Evolutionary conservation across 1,140 invertebrate species (phyloP).

Genomic region (Cylas formicarius): DNA sequence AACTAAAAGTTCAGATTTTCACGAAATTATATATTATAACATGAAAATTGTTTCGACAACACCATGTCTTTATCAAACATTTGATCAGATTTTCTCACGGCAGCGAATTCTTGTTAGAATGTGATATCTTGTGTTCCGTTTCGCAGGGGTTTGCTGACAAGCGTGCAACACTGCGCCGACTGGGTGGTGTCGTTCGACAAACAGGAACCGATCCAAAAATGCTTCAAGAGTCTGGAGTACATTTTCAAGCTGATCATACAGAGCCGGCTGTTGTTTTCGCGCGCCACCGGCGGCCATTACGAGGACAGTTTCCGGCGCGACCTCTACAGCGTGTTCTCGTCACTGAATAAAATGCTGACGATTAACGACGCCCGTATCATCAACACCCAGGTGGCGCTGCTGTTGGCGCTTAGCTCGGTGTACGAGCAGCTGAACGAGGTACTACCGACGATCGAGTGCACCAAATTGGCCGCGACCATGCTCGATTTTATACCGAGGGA

Average conservation of each 20-base stretch:
- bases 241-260: constrained; percentile 95
- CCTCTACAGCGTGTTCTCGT: constrained; percentile 65
- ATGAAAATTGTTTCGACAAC: no score
- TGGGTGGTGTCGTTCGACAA: constrained; percentile 76
- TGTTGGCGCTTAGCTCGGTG: constrained; percentile 44
- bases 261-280: constrained; percentile 79
- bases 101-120: no score
- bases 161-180: constrained; percentile 86
- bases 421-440: constrained; percentile 57
- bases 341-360: constrained; percentile 69
- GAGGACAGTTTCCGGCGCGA: constrained; percentile 79
- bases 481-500: constrained; percentile 60
- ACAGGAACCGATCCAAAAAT: constrained; percentile 83
- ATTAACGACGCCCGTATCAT: constrained; percentile 66
- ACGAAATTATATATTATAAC: no score
- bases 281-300: constrained; percentile 79
- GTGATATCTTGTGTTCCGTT: no score
- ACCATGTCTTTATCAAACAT: no score
- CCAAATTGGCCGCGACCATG: constrained; percentile 60
- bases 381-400: constrained; percentile 61
- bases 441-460: constrained; percentile 57
- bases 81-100: constrained; percentile 1
- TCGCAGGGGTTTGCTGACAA: constrained; percentile 70
- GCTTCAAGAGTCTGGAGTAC: constrained; percentile 85
- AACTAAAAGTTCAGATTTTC: no score